Base-by-base conservation (phyloP, 2,113 vertebrate genomes). In the Planiliza haematocheilus region DNA sequence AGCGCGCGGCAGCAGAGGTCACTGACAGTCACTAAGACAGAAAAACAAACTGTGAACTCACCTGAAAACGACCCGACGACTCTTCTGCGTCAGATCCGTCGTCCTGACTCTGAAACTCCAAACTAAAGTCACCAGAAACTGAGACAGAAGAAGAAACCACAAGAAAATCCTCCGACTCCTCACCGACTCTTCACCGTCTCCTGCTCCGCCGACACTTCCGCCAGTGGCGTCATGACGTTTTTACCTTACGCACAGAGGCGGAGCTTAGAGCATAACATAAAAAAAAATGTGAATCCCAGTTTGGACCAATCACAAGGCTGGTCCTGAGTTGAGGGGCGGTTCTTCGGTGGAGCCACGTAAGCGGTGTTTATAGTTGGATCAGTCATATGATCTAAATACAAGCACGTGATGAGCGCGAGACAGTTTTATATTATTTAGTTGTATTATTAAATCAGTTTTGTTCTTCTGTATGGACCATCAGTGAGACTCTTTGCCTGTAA, bases 1-100 rank as follows among this genome's bases (percentile, higher is more conserved):
- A 14, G 10, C 21, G 46, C 7, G 16, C 14, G 41, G 68, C 67
- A 55, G 42, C 82, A 89, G 81, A 89, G 85, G 83, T 83, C 88
- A 81, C 53, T 42, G 41, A 42, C 43, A n/a, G 14, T 3, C 24
- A 65, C 53, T 17, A 14, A 24, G 38, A 20, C 7, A 8, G 20
- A 4, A 2, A 7, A 18, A 9, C 5, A 17, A 6, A 46, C 38
- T 20, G 4, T 2, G 2, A 51, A 8, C 68, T 80, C 51, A 87
- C 86, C 83, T 77, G 64, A 13, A 46, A 5, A 12, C 7, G 18
- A 45, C 21, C 21, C 9, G 3, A 11, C 8, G 10, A 0, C 41
- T 56, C 38, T 63, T 38, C 36, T 37, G 2, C 17, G 45, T 18
- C 50, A 18, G 13, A 1, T 59, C 8, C 39, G 61, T 4, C 1